These are phyloP conservation scores for Eublepharis macularius DNA, from an alignment of 2,113 vertebrate species.

Conservation along the genomic window DNA sequence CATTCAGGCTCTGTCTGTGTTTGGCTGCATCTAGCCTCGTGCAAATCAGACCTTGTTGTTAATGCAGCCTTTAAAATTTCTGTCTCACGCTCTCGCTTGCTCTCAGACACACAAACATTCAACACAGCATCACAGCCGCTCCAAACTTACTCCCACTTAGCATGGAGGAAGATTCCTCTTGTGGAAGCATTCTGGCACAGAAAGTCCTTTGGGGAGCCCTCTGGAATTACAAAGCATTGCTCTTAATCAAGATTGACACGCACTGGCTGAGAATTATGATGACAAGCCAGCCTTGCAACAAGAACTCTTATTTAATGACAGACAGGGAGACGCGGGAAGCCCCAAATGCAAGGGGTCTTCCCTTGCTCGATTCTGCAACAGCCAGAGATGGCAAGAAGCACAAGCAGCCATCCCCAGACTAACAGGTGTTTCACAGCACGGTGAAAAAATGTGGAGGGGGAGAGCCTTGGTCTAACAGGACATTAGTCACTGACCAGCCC, in stretches of 20 bases:
- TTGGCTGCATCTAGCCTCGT: not conserved
- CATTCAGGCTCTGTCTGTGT: not conserved
- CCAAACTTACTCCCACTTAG: not conserved
- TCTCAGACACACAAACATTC: not conserved
- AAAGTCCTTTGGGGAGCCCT: not conserved
- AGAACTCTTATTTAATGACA: not conserved
- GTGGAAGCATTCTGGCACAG: not conserved
- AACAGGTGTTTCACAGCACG: not conserved
- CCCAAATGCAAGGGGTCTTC: not conserved
- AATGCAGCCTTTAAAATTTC: not conserved
- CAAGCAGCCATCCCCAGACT: not conserved
- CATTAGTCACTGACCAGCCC: not conserved
- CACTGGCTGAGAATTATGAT: not conserved
- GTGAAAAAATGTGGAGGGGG: not conserved
- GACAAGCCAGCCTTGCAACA: not conserved
- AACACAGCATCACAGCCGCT: not conserved
- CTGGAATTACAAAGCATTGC: not conserved
- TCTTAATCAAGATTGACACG: not conserved
- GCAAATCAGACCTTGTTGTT: no score
- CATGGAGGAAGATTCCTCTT: not conserved
- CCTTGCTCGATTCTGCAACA: no score
- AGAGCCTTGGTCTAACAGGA: no score
- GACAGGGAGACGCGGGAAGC: accelerated
- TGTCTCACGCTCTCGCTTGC: not conserved
- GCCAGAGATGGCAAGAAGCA: no score